phyloP scores from a whole-genome alignment of 2,797 vertebrate genomes.

The Artibeus lituratus region DNA sequence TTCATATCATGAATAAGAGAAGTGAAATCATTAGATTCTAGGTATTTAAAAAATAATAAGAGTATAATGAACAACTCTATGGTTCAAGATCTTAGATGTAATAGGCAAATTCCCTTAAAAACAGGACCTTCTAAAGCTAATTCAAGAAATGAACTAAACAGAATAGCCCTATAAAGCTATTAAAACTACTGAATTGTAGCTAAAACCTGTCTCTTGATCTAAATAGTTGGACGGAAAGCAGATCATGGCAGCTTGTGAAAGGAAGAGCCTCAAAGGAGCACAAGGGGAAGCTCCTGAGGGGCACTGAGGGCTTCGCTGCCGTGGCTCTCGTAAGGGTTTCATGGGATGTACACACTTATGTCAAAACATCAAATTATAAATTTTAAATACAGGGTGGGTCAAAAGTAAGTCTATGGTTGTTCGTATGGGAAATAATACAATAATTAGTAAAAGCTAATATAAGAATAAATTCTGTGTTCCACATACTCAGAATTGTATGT shows the following conservation, averaged over 20 bases:
- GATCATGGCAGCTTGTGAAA: background rate
- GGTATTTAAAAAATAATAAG: background rate
- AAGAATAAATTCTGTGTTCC: background rate
- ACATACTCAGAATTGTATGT: background rate
- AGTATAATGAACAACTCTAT: background rate
- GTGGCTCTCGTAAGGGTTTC: background rate
- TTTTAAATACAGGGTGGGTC: background rate
- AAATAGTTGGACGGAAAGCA: background rate
- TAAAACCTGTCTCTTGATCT: background rate
- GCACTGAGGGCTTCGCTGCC: background rate
- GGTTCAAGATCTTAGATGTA: background rate
- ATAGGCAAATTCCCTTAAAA: background rate
- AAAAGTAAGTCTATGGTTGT: background rate
- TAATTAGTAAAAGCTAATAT: background rate
- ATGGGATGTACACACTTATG: background rate
- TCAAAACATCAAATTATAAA: background rate
- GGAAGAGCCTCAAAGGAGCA: background rate
- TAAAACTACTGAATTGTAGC: background rate
- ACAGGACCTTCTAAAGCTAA: background rate
- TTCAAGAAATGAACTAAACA: background rate
- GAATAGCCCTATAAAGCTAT: background rate
- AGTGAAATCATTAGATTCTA: background rate
- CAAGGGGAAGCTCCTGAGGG: background rate
- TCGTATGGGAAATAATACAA: background rate
- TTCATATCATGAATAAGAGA: background rate